Percentiles rank a stretch among this genome's conserved stretches.
These are phyloP conservation scores for Scaptodrosophila lebanonensis DNA, from an alignment of 1,140 invertebrate genomes.

Conservation along the genomic window DNA sequence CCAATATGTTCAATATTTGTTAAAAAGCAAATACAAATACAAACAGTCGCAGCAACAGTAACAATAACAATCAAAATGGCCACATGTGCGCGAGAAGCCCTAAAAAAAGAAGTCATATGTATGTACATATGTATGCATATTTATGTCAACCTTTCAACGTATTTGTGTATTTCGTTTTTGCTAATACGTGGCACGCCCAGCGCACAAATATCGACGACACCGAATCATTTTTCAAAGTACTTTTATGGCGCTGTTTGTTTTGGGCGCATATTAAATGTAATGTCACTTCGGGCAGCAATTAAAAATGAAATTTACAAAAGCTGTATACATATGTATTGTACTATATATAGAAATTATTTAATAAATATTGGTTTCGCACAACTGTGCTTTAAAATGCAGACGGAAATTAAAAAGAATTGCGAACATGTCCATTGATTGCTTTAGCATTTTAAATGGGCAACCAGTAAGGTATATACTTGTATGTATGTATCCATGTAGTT, in stretches of 20 bases:
- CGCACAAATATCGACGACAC: constrained; percentile 30
- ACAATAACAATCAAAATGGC: constrained; percentile 64
- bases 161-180: constrained; percentile 14
- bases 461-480: too few species aligned
- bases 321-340: constrained; percentile 16
- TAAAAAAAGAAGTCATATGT: constrained; percentile 17
- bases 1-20: constrained; percentile 57
- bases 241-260: constrained; percentile 1
- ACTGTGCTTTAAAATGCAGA: too few species aligned
- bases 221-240: constrained; percentile 11
- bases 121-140: constrained; percentile 16
- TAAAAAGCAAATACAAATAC: constrained; percentile 52
- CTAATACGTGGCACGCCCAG: constrained; percentile 46
- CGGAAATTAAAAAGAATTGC: too few species aligned
- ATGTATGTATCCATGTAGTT: too few species aligned
- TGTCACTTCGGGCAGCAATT: constrained; percentile 41
- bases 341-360: background rate
- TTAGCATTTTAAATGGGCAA: constrained; percentile 17
- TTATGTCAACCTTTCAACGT: too few species aligned
- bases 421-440: constrained; percentile 12
- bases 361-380: too few species aligned
- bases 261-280: constrained; percentile 36
- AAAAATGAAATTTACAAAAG: constrained; percentile 58
- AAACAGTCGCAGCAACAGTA: constrained; percentile 34
- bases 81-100: constrained; percentile 47